These are phyloP conservation scores for Psylliodes chrysocephalus DNA, from an alignment of 2,888 invertebrate species.

Conservation along the genomic window DNA sequence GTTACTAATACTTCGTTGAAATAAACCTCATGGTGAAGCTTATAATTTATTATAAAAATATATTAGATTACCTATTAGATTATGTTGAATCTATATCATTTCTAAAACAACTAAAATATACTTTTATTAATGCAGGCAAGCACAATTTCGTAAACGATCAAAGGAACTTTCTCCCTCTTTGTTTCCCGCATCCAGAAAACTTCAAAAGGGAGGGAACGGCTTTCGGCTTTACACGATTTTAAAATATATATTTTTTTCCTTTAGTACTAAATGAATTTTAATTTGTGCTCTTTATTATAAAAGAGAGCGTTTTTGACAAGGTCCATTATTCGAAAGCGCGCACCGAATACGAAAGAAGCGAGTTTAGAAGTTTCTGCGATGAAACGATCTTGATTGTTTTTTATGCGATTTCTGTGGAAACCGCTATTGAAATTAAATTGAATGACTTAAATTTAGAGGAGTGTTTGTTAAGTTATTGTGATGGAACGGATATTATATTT, in stretches of 20 bases:
- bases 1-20: too few relatives aligned
- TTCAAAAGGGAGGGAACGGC: conserved; percentile 29
- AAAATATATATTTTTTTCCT: conserved; percentile 50
- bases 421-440: conserved; percentile 5
- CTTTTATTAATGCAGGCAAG: conserved; percentile 14
- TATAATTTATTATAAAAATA: too few relatives aligned
- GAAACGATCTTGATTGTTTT: conserved; percentile 30
- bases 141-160: conserved; percentile 48
- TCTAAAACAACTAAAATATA: conserved; percentile 5
- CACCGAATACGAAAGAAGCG: conserved; percentile 28
- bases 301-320: conserved; percentile 43
- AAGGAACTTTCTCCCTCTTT: conserved; percentile 46
- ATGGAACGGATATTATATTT: too few relatives aligned
- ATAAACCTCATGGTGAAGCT: too few relatives aligned
- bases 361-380: conserved; percentile 29
- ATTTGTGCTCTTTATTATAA: conserved; percentile 48
- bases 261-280: conserved; percentile 51
- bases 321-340: conserved; percentile 37
- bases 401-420: conserved; percentile 28
- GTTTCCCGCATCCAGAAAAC: conserved; percentile 36
- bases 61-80: too few relatives aligned
- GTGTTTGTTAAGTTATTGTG: too few relatives aligned
- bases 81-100: conserved; percentile 7
- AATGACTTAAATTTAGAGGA: too few relatives aligned
- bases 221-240: conserved; percentile 41